These are phyloP conservation scores for Triplophysa tibetana DNA, from an alignment of 2,113 vertebrate species.

Conservation along the genomic window DNA sequence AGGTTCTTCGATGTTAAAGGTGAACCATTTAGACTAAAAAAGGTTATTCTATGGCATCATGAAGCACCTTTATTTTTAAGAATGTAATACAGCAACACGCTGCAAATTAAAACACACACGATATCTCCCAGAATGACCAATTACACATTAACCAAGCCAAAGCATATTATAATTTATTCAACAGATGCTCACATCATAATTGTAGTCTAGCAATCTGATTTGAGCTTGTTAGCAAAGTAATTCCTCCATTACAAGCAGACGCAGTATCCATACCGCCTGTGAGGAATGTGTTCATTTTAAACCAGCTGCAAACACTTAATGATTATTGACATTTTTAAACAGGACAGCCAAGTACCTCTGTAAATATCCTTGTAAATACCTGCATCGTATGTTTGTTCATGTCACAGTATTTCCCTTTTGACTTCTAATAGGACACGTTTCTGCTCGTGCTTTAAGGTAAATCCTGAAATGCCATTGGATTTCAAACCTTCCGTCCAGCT, in stretches of 20 bases:
- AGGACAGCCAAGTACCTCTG: not conserved
- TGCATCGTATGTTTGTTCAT: not conserved
- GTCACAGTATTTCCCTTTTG: not conserved
- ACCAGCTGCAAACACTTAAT: not conserved
- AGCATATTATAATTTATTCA: slow-evolving; percentile 12
- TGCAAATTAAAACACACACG: not conserved
- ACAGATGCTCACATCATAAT: slow-evolving; percentile 26
- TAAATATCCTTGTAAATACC: not conserved
- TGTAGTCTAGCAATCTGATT: slow-evolving; percentile 12
- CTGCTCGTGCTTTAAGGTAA: not conserved
- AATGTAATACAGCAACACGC: not conserved
- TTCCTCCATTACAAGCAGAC: slow-evolving; percentile 18
- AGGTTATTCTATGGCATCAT: too few relatives aligned
- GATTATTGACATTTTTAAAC: not conserved
- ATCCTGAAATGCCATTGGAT: slow-evolving; percentile 7
- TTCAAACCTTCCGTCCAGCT: not conserved
- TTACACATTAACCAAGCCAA: slow-evolving; percentile 18
- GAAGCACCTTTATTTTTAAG: too few relatives aligned
- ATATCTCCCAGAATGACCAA: slow-evolving; percentile 10
- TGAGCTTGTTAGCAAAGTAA: slow-evolving; percentile 18
- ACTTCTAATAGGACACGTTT: not conserved
- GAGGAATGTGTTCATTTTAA: not conserved
- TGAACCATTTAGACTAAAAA: too few relatives aligned
- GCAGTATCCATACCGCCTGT: not conserved
- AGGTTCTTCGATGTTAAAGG: too few relatives aligned